Base-by-base conservation (phyloP, 2,888 invertebrate genomes). In the Epistrophe eligans region DNA sequence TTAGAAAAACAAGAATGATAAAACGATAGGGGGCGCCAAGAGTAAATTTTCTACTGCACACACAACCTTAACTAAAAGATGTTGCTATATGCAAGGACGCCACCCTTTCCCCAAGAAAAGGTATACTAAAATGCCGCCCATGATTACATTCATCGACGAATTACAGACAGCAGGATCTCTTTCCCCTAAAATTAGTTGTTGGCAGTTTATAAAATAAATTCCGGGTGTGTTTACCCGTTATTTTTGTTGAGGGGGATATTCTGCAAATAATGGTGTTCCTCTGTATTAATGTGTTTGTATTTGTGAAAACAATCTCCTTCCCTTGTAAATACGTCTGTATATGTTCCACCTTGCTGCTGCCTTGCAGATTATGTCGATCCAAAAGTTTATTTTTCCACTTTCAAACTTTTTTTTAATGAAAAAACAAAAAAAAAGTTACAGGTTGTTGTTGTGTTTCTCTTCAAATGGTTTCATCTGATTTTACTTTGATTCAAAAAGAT, bases 91-190 rank as follows among this genome's bases (percentile, higher is more conserved):
- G 64, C 77, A 77, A 83, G 67, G 67, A 83, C 52, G 72, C 60
- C 66, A 77, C 66, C 72, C 77, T 66, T 77, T 58, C 72, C 64
- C 7, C 7, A 24, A 40, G 19, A n/a, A 35, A 4, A n/a, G 4
- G 1, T 38, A 1, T 15, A 48, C 48, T 58, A 62, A 72, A 77
- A 83, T 67, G n/a, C 24, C 3, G 72, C 58, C 72, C 66, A 77
- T 83, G 77, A 82, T 77, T 77, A 67, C 82, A 83, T 83, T 77
- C 82, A 83, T 83, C 52, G 52, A 83, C 66, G 66, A 67, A 52
- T 19, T 35, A 43, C 77, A 83, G 77, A 83, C 83, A 77, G 60
- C 73, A 77, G 73, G 38, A 45, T 55, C 83, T 77, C 83, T 67
- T 77, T 67, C 77, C 67, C 40, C 52, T 15, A 67, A 62, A 77